These are phyloP conservation scores for Teinopalpus imperialis DNA, from an alignment of 2,888 invertebrate genomes.

Conservation along the genomic window DNA sequence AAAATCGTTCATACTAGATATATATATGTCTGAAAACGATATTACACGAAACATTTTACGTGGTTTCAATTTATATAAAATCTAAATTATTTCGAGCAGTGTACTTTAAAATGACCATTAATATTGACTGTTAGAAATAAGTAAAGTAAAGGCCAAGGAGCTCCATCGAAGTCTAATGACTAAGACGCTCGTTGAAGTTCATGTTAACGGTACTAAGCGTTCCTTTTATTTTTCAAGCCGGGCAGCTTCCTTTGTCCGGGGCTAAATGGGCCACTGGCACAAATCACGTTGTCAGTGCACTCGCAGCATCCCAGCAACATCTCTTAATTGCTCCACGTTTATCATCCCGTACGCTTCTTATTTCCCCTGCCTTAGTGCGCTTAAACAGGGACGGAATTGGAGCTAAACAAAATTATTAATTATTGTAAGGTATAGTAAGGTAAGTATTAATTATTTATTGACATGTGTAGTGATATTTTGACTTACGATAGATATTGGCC, in stretches of 20 bases:
- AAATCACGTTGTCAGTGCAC: slow-evolving; percentile 24
- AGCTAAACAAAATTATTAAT: no score
- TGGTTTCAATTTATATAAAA: no score
- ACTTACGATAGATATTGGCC: no score
- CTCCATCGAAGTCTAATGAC: slow-evolving; percentile 15
- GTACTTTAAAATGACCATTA: no score
- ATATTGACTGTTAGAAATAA: no score
- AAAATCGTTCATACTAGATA: no score
- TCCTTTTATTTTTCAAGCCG: slow-evolving; percentile 10
- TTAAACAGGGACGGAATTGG: slow-evolving; percentile 17
- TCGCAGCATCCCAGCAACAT: slow-evolving; percentile 15
- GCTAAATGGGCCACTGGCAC: slow-evolving; percentile 25
- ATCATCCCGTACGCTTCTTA: slow-evolving; percentile 18
- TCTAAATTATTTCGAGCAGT: no score
- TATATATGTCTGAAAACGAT: no score
- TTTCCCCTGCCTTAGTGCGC: neutral
- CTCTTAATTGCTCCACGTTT: slow-evolving; percentile 24
- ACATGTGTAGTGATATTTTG: no score
- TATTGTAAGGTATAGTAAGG: no score
- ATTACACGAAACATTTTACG: no score
- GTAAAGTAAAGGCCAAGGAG: neutral
- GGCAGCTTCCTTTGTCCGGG: slow-evolving; percentile 10
- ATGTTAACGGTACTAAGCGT: neutral
- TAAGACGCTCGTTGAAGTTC: slow-evolving; percentile 1
- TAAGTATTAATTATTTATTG: no score